Base-by-base conservation (phyloP, 2,888 invertebrate species). In the Tetranychus truncatus region DNA sequence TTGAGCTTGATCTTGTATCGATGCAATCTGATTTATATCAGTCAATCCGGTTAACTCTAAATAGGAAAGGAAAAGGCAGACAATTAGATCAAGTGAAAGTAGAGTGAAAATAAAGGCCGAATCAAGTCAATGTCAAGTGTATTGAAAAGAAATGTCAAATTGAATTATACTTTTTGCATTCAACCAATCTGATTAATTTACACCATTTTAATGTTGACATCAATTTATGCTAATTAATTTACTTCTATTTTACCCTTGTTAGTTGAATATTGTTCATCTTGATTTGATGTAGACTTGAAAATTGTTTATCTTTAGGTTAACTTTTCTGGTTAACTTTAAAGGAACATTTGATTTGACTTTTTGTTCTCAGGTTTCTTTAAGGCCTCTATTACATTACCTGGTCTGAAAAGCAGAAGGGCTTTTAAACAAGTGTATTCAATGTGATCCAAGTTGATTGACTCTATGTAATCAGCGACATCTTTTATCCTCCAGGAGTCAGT, bases 341-440 rank as follows among this genome's bases (percentile, higher is more conserved):
- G 34, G 34, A 34, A 34, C 34, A 34, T 34, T 34, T 34, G 34
- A 34, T 34, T 1, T 34, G 34, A 34, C 34, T 34, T 34, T n/a
- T 34, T 34, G 2, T 34, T 34, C 34, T 34, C 4, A 4, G 34
- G 3, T 34, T 34, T 34, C 34, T 34, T 1, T 18, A 66, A 20
- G 66, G 66, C 20, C 6, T 65, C 15, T 4, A 65, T 65, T 9
- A 11, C 78, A 80, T 82, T 83, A 91, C 91, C 91, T 83, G 89
- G 87, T 83, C 90, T 90, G 82, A 91, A 92, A 6, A 92, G 84
- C 6, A 91, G 87, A 11, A 90, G 85, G 0, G 90, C 89, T 81
- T 91, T 92, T n/a, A 93, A 84, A 82, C 89, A 92, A 66, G 92
- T 90, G 80, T 88, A 90, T 81, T 93, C 92, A 0, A 89, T 89